Evolutionary conservation across 2,113 vertebrate species (phyloP).

Genomic region (Colinus virginianus): DNA sequence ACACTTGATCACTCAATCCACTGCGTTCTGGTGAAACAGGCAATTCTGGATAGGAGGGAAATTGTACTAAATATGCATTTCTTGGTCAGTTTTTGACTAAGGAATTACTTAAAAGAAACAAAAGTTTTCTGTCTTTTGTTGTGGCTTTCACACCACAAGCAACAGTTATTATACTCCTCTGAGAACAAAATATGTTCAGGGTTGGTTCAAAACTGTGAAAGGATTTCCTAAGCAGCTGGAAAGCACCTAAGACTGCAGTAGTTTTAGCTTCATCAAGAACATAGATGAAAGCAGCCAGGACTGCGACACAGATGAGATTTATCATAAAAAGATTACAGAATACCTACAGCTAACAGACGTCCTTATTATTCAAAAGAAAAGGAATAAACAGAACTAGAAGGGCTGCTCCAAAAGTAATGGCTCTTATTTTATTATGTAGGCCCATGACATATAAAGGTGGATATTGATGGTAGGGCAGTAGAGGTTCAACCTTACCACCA

Average conservation of each 20-base stretch:
- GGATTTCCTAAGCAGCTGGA: background rate
- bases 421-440: no score
- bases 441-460: no score
- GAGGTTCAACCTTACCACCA: no score
- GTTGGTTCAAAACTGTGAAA: background rate
- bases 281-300: background rate
- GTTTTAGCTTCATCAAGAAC: background rate
- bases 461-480: no score
- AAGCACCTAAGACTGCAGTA: background rate
- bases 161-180: background rate
- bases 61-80: background rate
- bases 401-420: no score
- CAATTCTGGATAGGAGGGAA: background rate
- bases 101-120: background rate
- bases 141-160: background rate
- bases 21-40: fast-evolving
- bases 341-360: background rate
- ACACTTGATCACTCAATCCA: background rate
- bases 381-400: background rate
- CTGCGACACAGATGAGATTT: background rate
- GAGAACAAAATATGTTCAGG: background rate
- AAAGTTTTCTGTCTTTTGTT: background rate
- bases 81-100: background rate
- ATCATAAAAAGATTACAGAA: background rate
- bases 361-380: background rate